These are phyloP conservation scores for Brachypalpus laphriformis DNA, from an alignment of 2,888 invertebrate genomes.

Conservation along the genomic window DNA sequence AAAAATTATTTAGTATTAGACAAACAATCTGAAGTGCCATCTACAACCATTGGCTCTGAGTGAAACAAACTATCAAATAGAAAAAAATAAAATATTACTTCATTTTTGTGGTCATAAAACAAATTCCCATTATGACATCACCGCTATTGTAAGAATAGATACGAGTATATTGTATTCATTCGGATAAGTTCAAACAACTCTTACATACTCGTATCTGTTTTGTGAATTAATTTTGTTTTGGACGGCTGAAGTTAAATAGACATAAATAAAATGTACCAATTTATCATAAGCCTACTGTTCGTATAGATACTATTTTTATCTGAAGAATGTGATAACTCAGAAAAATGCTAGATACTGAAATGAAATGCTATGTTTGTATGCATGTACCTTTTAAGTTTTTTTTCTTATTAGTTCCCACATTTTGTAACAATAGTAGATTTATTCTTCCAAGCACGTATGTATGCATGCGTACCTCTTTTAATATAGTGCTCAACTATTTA, in stretches of 20 bases:
- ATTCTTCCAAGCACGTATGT: background rate
- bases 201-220: background rate
- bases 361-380: too few species aligned
- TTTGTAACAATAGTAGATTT: background rate
- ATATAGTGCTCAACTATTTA: background rate
- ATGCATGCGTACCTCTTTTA: background rate
- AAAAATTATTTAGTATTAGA: too few species aligned
- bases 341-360: background rate
- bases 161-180: too few species aligned
- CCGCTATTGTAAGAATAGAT: background rate
- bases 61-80: background rate
- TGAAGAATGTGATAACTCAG: background rate
- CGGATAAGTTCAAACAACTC: background rate
- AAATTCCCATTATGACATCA: background rate
- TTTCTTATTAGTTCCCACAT: background rate
- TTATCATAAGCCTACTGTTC: background rate
- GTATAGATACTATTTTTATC: background rate
- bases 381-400: too few species aligned
- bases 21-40: too few species aligned
- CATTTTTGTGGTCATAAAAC: background rate
- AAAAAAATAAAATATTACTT: background rate
- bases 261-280: background rate
- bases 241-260: background rate
- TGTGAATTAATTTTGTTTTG: background rate
- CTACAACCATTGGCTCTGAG: background rate